Conservation (phyloP, 2,888 invertebrate species). For the Nemoura dubitans region DNA sequence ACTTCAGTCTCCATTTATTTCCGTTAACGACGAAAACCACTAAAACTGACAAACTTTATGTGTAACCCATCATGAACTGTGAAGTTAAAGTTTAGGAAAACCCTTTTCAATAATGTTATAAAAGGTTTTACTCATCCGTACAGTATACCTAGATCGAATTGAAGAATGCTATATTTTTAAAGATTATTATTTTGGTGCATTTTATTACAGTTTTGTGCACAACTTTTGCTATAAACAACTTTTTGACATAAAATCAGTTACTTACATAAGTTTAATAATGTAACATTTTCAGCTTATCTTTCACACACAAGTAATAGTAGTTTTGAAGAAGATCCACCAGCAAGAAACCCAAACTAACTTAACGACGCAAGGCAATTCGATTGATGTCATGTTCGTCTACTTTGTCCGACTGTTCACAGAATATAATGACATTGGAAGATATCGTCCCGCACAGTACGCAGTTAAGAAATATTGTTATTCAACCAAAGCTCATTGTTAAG, state of each 20-base stretch:
- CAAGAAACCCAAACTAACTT: not conserved
- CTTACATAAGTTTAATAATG: slow-evolving; percentile 33
- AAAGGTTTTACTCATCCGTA: not conserved
- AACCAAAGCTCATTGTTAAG: not conserved
- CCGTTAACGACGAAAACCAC: not conserved
- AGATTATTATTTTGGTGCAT: slow-evolving; percentile 45
- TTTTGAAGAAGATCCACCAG: slow-evolving; percentile 7
- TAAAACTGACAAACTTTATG: not conserved
- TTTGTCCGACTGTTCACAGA: not conserved
- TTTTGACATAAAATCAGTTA: slow-evolving; percentile 45
- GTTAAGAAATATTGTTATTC: not conserved
- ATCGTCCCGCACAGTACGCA: not conserved
- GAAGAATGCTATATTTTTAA: slow-evolving; percentile 8
- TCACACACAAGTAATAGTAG: slow-evolving; percentile 7
- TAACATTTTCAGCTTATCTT: slow-evolving; percentile 21
- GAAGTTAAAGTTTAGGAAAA: not conserved
- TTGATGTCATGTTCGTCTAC: not conserved
- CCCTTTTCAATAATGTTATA: not conserved
- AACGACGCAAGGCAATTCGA: not conserved
- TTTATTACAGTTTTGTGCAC: slow-evolving; percentile 49
- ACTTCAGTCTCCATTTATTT: not conserved
- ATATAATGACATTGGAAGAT: not conserved
- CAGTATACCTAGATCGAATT: not conserved
- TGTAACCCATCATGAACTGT: not conserved
- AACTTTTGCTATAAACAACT: slow-evolving; percentile 47